Evolutionary conservation across 2,888 invertebrate species (phyloP).

Genomic region (Phortica okadai): DNA sequence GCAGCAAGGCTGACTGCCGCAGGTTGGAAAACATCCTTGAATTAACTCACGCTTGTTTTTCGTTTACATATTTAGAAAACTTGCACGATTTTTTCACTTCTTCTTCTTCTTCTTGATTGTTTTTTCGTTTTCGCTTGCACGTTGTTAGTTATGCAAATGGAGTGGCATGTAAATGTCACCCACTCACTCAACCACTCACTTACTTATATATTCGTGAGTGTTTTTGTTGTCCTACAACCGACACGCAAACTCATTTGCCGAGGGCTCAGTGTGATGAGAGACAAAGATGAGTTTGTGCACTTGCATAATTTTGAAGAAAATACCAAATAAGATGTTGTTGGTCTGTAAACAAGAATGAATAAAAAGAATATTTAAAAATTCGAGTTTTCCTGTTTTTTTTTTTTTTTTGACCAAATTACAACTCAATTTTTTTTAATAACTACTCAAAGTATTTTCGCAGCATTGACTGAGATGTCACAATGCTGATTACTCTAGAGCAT

Average conservation of each 20-base stretch:
- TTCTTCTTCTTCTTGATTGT: too few relatives aligned
- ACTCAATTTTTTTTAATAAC: too few relatives aligned
- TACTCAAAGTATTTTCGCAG: too few relatives aligned
- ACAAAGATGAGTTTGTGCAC: constrained; percentile 3
- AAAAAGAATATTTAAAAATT: not conserved
- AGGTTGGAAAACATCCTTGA: constrained; percentile 10
- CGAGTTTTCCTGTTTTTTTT: too few relatives aligned
- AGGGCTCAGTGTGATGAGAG: not conserved
- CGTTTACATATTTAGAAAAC: constrained; percentile 20
- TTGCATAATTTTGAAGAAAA: not conserved
- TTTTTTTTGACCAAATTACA: too few relatives aligned
- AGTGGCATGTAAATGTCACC: constrained; percentile 3
- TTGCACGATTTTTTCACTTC: not conserved
- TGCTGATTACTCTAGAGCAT: constrained; percentile 8
- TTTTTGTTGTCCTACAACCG: not conserved
- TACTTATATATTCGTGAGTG: not conserved
- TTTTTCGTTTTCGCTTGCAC: not conserved
- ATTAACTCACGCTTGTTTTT: constrained; percentile 25
- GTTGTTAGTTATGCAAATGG: constrained; percentile 10
- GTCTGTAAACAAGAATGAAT: not conserved
- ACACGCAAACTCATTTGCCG: not conserved
- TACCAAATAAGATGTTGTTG: not conserved
- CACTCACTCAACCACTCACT: not conserved
- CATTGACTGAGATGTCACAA: too few relatives aligned
- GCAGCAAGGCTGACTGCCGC: not conserved